Evolutionary conservation across 2,888 invertebrate genomes (phyloP).

Genomic region (Drosophila algonquin): DNA sequence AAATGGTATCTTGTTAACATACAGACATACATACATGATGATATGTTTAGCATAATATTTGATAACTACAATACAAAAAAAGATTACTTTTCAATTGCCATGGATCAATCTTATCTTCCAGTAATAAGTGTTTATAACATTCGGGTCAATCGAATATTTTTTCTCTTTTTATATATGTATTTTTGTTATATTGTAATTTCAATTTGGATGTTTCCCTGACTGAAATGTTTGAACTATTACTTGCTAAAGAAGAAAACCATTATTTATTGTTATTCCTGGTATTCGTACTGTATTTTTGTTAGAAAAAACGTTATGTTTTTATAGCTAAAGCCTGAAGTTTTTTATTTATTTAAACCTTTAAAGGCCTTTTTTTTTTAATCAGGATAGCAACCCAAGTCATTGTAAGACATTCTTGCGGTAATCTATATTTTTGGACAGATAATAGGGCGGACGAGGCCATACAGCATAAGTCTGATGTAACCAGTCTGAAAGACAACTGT

Average conservation of each 20-base stretch:
- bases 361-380: too few relatives aligned
- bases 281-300: neutral
- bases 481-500: too few relatives aligned
- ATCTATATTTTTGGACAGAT: too few relatives aligned
- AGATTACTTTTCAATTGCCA: neutral
- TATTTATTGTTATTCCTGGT: neutral
- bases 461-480: too few relatives aligned
- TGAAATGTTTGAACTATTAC: neutral
- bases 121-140: neutral
- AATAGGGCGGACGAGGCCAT: too few relatives aligned
- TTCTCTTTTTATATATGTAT: neutral
- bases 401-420: neutral
- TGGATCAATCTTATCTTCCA: neutral
- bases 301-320: neutral
- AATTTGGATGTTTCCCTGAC: neutral
- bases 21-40: neutral
- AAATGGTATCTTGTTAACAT: neutral
- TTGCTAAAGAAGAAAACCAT: neutral
- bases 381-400: neutral
- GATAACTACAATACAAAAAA: neutral
- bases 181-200: neutral
- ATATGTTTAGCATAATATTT: neutral
- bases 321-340: neutral
- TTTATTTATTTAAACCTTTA: neutral
- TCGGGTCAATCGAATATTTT: slow-evolving; percentile 8